Evolutionary conservation across 2,113 vertebrate genomes (phyloP).

Genomic region (Zingel zingel): DNA sequence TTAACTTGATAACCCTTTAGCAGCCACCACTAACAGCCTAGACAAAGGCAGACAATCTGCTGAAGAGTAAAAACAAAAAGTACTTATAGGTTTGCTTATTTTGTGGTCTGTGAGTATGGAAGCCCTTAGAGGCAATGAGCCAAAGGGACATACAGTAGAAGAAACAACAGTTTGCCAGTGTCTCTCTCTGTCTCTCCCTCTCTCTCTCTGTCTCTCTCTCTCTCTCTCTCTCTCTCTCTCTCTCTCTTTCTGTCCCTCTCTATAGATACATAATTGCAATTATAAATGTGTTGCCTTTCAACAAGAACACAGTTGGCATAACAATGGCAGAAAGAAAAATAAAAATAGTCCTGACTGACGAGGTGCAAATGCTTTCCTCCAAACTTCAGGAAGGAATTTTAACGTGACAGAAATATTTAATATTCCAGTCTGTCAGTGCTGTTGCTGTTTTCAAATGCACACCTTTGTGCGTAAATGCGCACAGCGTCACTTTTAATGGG

Average conservation of each 20-base stretch:
- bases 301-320: background rate
- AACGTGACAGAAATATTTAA: background rate
- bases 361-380: background rate
- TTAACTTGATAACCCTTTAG: slow-evolving; percentile 51
- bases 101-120: no score
- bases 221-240: no score
- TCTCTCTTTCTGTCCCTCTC: no score
- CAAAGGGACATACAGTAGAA: no score
- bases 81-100: no score
- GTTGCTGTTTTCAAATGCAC: background rate
- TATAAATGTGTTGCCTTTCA: background rate
- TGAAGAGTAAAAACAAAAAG: background rate
- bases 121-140: no score
- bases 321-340: background rate
- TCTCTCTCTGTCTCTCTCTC: no score
- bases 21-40: slow-evolving; percentile 24
- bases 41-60: slow-evolving; percentile 14
- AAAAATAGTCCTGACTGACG: background rate
- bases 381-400: background rate
- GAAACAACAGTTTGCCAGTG: no score
- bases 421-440: background rate
- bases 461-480: background rate
- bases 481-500: no score
- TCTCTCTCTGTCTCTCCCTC: no score
- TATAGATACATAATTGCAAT: no score